Conservation (phyloP, 1,140 invertebrate genomes). For the Antheraea mylitta region DNA sequence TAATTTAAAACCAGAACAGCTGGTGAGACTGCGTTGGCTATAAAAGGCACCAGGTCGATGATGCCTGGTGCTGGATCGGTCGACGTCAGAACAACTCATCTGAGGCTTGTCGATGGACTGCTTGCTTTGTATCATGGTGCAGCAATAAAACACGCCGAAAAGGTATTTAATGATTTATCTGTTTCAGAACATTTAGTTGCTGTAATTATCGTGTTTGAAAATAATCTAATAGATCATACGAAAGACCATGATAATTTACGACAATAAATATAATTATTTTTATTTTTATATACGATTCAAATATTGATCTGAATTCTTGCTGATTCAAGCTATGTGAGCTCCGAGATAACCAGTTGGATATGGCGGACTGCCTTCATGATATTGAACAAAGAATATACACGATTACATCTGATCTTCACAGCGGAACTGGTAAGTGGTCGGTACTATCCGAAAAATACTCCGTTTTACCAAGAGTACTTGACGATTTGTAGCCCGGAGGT, state of each 20-base stretch:
- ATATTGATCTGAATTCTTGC: neutral
- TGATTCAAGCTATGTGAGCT: conserved; percentile 56
- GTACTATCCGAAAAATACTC: neutral
- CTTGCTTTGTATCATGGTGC: conserved; percentile 84
- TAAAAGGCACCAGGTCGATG: conserved; percentile 60
- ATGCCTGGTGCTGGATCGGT: conserved; percentile 72
- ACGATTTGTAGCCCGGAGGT: no score
- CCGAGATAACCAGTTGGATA: conserved; percentile 61
- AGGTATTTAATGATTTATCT: conserved; percentile 65
- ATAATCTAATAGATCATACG: neutral
- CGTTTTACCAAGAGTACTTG: no score
- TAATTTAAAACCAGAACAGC: conserved; percentile 33
- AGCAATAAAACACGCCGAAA: conserved; percentile 86
- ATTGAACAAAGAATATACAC: conserved; percentile 52
- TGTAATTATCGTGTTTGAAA: neutral
- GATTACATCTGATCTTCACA: conserved; percentile 13
- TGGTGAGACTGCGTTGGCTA: conserved; percentile 58
- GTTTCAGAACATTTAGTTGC: neutral
- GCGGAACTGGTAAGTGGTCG: neutral
- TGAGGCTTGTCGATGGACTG: conserved; percentile 84
- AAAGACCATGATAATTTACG: no score
- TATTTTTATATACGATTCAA: neutral
- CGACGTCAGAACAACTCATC: conserved; percentile 69
- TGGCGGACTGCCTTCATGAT: conserved; percentile 67
- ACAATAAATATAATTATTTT: no score